Base-by-base conservation (phyloP, 1,140 invertebrate species). In the Lutraria rhynchaena region DNA sequence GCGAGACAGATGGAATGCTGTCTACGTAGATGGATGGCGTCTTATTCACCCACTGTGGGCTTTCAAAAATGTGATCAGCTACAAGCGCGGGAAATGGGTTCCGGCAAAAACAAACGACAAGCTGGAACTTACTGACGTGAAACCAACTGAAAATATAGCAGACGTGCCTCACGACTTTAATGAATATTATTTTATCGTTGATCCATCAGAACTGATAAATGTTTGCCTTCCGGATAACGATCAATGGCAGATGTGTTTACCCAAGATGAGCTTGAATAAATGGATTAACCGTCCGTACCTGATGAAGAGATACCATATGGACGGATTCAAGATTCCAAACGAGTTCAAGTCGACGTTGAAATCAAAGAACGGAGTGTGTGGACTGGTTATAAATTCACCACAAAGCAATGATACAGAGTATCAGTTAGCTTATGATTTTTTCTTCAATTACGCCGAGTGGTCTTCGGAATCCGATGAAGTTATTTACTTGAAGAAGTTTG, bases 31-130 rank as follows among this genome's bases (percentile, higher is more conserved):
- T 49, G 82, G 81, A 17, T 87, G 86, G 86, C 53, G 83, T 37
- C 73, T 87, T n/a, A 76, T 87, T 27, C 83, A 87, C 80, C 89
- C 90, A 15, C 92, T 93, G 7, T 93, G 92, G 90, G 93, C 80
- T 4, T 69, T 63, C 41, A 81, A 81, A 35, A 71, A 49, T n/a
- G 24, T 76, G 49, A 60, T 53, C 5, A 70, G 31, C 44, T 75
- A 65, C 53, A 70, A 83, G 29, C 19, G 37, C 1, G 80, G 71
- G 11, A 73, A 29, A 57, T 75, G 70, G 71, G n/a, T 22, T 51
- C 71, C 60, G 41, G 24, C 19, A 19, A 5, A 70, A 3, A 17
- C 22, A 46, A 17, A 31, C n/a, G 77, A 58, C 1, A 51, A 46
- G 29, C 22, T 61, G 7, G 3, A 49, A 33, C 3, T 65, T 41